Base-by-base conservation (phyloP, 1,140 invertebrate species). In the Macrotrachela quadricornifera region DNA sequence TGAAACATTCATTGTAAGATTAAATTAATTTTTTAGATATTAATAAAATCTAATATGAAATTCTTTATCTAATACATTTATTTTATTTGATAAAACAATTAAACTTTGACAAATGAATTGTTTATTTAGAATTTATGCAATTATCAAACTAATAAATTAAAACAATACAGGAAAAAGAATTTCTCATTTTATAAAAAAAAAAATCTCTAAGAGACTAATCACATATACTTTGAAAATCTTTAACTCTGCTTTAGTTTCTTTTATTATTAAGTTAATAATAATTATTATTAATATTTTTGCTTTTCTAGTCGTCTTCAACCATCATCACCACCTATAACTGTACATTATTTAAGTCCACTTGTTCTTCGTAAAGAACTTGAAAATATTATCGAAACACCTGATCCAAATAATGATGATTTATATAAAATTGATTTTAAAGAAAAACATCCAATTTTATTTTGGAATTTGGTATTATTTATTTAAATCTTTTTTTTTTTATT, bases 401-500 rank as follows among this genome's bases (percentile, higher is more conserved):
- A 94, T 62, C 67, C 78, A 9, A 82, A 82, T 64, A 78, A 81
- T 58, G 71, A 81, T 0, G 77, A 77, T 57, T 94, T 94, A 67
- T 81, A 91, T 10, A 82, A 91, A 18, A 72, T 81, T 0, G 77
- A 77, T 56, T 95, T 94, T 67, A 81, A 91, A 10, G 82, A 90
- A 62, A 82, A 91, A 56, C 88, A 96, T 76, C 84, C 85, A 0
- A 94, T 94, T 56, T 82, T 95, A 17, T 96, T 90, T 71, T 96
- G 88, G 90, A 96, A 96, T 71, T 66, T 95, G 60, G 79, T 80
- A 11, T 94, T 86, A 86, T 83, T n/a, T n/a, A n/a, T n/a, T n/a
- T n/a, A n/a, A n/a, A n/a, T n/a, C n/a, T n/a, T 58, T 84, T 91
- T 64, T 81, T 86, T 61, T 75, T 88, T 15, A 81, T 91, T 54